Conservation (phyloP, 2,888 invertebrate species). For the Dasysyrphus tricinctus region DNA sequence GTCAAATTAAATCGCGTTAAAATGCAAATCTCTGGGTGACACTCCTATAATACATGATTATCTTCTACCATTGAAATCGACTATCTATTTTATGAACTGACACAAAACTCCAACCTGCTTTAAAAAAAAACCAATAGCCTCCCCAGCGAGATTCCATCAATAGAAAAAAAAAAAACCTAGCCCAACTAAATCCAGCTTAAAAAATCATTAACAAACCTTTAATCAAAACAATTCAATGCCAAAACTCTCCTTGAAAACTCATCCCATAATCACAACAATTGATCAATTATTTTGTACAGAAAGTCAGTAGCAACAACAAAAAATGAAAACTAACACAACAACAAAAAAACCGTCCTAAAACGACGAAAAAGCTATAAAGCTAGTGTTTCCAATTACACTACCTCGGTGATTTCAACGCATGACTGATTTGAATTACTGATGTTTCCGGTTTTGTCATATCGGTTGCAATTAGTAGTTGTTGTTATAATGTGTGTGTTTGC, state of each 20-base stretch:
- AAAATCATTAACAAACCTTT: conserved; percentile 30
- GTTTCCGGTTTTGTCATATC: conserved; percentile 76
- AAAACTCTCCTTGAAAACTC: conserved; percentile 43
- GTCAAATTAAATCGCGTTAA: background rate
- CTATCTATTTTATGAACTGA: conserved; percentile 5
- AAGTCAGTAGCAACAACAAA: background rate
- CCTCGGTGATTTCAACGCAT: conserved; percentile 72
- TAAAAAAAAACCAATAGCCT: background rate
- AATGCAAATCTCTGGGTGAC: background rate
- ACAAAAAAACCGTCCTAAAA: conserved; percentile 30
- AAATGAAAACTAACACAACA: conserved; percentile 7
- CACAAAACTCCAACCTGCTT: conserved; percentile 18
- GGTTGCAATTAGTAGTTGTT: conserved; percentile 68
- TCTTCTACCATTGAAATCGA: background rate
- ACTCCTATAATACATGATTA: background rate
- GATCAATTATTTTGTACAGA: conserved; percentile 23
- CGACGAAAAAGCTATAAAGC: conserved; percentile 1
- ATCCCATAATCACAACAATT: conserved; percentile 31
- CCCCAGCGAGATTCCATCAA: conserved; percentile 9
- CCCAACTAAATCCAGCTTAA: conserved; percentile 19
- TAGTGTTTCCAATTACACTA: conserved; percentile 67
- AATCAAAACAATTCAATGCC: conserved; percentile 42
- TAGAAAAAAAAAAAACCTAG: conserved; percentile 9
- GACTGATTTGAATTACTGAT: conserved; percentile 76
- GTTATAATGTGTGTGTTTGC: too few species aligned